These are phyloP conservation scores for Aphelenchoides fujianensis DNA, from an alignment of 1,140 invertebrate species.

Conservation along the genomic window DNA sequence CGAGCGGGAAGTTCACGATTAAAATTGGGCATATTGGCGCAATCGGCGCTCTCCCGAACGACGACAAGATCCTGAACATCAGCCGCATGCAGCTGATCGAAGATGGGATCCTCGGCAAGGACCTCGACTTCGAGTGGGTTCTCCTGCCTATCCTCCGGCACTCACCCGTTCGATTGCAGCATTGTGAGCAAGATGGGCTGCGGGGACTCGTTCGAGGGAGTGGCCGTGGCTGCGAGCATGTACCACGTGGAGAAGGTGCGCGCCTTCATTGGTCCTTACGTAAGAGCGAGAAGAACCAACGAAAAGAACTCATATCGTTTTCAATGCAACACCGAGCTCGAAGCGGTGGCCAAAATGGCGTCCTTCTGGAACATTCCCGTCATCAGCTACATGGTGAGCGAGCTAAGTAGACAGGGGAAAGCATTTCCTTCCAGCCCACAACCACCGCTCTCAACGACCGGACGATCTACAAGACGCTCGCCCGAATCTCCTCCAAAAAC, in stretches of 20 bases:
- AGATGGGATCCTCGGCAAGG: conserved; percentile 52
- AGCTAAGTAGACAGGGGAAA: no score
- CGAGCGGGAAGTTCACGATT: conserved; percentile 26
- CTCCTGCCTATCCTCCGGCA: not conserved
- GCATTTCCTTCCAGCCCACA: no score
- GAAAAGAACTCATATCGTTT: no score
- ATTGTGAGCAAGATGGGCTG: conserved; percentile 50
- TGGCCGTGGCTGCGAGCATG: conserved; percentile 58
- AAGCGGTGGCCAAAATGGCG: conserved; percentile 60
- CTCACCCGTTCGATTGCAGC: conserved; percentile 32
- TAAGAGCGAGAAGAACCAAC: no score
- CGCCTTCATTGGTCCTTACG: conserved; percentile 56
- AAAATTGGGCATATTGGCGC: conserved; percentile 53
- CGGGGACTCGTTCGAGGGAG: conserved; percentile 56
- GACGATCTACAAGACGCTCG: conserved; percentile 58
- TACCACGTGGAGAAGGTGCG: conserved; percentile 53
- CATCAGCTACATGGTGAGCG: conserved; percentile 57
- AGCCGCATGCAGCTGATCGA: conserved; percentile 46
- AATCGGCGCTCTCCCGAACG: conserved; percentile 51
- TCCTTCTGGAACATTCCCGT: conserved; percentile 62
- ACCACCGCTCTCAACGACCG: conserved; percentile 48
- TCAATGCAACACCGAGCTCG: conserved; percentile 53
- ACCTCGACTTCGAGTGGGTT: conserved; percentile 55
- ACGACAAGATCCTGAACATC: conserved; percentile 50
- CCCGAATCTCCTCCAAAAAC: conserved; percentile 57